Percentiles rank a stretch among this genome's conserved stretches.
Conservation (phyloP, 2,797 vertebrate species). For the Huso huso region DNA sequence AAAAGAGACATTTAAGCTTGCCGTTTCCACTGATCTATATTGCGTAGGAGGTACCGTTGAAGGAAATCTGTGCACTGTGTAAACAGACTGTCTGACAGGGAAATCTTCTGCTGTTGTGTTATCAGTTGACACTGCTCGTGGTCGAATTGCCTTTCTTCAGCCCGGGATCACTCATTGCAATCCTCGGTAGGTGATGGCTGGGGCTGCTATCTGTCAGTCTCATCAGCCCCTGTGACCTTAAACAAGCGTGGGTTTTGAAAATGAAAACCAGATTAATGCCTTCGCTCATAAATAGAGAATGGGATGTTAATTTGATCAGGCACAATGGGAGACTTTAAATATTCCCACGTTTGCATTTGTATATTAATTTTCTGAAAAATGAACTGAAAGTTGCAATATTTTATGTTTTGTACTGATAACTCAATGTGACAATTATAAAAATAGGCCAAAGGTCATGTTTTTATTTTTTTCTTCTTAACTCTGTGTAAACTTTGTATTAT, state of each 20-base stretch:
- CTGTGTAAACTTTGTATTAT: conserved; percentile 22
- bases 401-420: too few species aligned
- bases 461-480: conserved; percentile 15
- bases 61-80: conserved; percentile 31
- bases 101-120: conserved; percentile 23
- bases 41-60: conserved; percentile 12
- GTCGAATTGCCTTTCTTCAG: conserved; percentile 35
- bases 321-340: background rate
- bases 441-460: too few species aligned
- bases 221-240: background rate
- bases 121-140: conserved; percentile 40
- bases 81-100: conserved; percentile 29
- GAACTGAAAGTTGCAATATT: too few species aligned
- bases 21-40: conserved; percentile 7
- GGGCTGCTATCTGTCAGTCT: background rate
- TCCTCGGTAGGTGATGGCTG: conserved; percentile 1
- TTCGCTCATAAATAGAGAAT: background rate
- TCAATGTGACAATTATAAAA: too few species aligned
- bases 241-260: background rate
- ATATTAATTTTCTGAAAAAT: too few species aligned
- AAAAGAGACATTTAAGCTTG: background rate
- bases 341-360: conserved; percentile 7
- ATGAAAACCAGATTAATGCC: background rate
- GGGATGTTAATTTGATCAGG: background rate
- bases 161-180: conserved; percentile 16